phyloP scores from a whole-genome alignment of 2,797 vertebrate genomes.

The Microctenopoma stevenorrisi region DNA sequence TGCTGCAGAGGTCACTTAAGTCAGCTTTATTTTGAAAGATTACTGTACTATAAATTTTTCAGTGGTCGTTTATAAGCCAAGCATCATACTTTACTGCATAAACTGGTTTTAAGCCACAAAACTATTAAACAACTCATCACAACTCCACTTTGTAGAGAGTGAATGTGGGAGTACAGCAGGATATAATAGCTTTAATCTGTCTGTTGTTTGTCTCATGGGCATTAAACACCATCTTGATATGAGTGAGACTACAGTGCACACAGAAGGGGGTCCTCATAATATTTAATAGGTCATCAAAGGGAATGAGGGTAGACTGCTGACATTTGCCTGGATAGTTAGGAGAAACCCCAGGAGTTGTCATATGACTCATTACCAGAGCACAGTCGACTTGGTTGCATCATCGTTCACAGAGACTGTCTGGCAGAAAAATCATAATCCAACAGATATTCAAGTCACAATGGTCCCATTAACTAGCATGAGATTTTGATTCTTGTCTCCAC shows the following conservation, averaged over 20 bases:
- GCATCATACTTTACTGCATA: conserved; percentile 59
- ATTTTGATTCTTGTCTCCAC: conserved; percentile 86
- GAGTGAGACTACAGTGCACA: conserved; percentile 82
- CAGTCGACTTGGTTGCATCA: conserved; percentile 82
- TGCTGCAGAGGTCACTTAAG: conserved; percentile 57
- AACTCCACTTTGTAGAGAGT: conserved; percentile 78
- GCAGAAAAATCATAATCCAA: conserved; percentile 88
- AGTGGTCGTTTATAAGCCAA: conserved; percentile 57
- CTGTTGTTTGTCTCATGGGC: conserved; percentile 88
- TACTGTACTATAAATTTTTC: conserved; percentile 55
- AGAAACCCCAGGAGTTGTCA: conserved; percentile 89
- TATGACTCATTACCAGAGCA: conserved; percentile 88
- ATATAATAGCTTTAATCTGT: conserved; percentile 85
- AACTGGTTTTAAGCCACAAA: conserved; percentile 76
- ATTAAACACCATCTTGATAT: conserved; percentile 89
- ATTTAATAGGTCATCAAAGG: conserved; percentile 91
- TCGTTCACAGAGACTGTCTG: conserved; percentile 80
- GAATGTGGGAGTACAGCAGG: conserved; percentile 80
- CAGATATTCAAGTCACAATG: conserved; percentile 92
- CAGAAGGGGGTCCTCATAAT: conserved; percentile 87
- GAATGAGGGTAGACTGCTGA: conserved; percentile 86
- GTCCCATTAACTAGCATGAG: conserved; percentile 74
- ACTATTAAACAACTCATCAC: conserved; percentile 82
- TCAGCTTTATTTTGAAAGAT: conserved; percentile 59
- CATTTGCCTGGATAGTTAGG: conserved; percentile 87